Percentiles rank a stretch among this genome's conserved stretches.
Evolutionary conservation across 1,140 invertebrate species (phyloP).

Genomic region (Vanessa atalanta): DNA sequence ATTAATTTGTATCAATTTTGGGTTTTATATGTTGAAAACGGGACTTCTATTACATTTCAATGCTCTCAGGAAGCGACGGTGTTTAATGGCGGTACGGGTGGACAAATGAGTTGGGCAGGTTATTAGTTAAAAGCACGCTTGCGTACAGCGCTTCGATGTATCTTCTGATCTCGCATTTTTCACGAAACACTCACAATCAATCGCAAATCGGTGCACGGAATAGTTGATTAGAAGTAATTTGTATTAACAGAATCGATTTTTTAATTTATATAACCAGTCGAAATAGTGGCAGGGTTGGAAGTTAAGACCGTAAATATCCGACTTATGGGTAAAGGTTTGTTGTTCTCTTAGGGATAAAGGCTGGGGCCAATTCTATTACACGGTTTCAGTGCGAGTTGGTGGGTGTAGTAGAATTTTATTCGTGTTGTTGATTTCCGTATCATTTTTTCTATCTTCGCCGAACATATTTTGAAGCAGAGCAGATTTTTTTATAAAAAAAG

Average conservation of each 20-base stretch:
- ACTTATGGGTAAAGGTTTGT: no score
- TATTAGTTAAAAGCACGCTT: conserved; percentile 40
- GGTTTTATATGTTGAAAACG: background rate
- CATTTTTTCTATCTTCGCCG: no score
- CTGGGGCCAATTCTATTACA: no score
- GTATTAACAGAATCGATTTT: background rate
- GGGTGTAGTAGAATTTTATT: no score
- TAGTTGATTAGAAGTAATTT: conserved; percentile 3
- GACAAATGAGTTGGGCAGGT: conserved; percentile 40
- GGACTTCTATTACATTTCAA: conserved; percentile 2
- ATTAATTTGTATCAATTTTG: background rate
- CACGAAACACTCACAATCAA: conserved; percentile 27
- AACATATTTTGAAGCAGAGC: no score
- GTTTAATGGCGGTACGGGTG: conserved; percentile 29
- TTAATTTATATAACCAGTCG: background rate
- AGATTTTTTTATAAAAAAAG: no score
- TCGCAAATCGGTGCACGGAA: conserved; percentile 14
- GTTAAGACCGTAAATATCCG: no score
- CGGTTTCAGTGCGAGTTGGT: no score
- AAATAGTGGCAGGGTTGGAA: no score
- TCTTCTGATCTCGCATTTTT: conserved; percentile 34
- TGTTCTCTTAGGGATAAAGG: no score
- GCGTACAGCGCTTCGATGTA: conserved; percentile 15
- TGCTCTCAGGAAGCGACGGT: background rate
- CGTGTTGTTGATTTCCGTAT: no score